Evolutionary conservation across 2,888 invertebrate genomes (phyloP).

Genomic region (Napeogenes inachia): DNA sequence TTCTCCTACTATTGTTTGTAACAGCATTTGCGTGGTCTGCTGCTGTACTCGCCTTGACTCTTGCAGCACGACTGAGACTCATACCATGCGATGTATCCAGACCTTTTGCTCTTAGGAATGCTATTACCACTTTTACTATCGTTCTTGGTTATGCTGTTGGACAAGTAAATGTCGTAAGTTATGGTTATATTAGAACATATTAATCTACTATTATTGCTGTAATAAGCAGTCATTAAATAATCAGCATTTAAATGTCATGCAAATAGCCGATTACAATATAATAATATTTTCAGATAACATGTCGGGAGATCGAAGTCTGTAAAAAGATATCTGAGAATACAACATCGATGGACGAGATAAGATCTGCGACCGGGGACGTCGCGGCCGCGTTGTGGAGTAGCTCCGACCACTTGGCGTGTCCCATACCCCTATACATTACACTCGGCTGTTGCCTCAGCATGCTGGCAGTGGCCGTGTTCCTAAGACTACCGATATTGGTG

Average conservation of each 20-base stretch:
- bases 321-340: constrained; percentile 65
- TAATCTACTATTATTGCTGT: not conserved
- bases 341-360: constrained; percentile 72
- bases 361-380: constrained; percentile 50
- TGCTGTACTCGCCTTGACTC: constrained; percentile 87
- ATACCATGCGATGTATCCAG: constrained; percentile 92
- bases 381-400: constrained; percentile 62
- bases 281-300: constrained; percentile 58
- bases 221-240: not conserved
- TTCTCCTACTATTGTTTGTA: constrained; percentile 89
- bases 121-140: constrained; percentile 91
- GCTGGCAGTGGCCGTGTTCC: constrained; percentile 90
- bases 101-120: constrained; percentile 88
- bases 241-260: no score
- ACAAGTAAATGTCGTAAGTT: constrained; percentile 94
- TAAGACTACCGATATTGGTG: constrained; percentile 87
- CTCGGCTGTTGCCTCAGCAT: constrained; percentile 90
- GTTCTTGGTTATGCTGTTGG: constrained; percentile 92
- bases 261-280: not conserved
- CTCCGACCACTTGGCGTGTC: constrained; percentile 86
- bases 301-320: constrained; percentile 63
- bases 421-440: constrained; percentile 91
- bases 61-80: constrained; percentile 89
- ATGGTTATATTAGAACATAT: constrained; percentile 33
- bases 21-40: constrained; percentile 95